Conservation (phyloP, 2,888 invertebrate genomes). For the Diplazon laetatorius region DNA sequence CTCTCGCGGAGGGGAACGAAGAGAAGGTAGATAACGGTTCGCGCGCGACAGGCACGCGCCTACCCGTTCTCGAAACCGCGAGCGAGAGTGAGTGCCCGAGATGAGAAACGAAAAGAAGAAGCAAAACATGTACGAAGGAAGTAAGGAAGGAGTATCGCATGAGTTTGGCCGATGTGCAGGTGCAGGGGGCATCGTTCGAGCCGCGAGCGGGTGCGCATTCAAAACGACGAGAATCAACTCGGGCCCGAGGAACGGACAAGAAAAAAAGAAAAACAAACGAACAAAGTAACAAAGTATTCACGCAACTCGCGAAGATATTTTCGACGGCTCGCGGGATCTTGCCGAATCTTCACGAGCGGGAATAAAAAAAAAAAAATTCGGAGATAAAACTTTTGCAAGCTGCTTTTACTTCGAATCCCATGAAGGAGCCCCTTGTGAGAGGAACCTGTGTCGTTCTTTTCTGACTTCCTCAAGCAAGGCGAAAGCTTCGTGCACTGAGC, state of each 20-base stretch:
- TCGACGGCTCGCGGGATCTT: background rate
- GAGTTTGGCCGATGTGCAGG: slow-evolving; percentile 52
- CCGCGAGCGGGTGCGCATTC: slow-evolving; percentile 13
- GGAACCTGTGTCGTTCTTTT: too few species aligned
- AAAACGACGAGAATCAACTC: slow-evolving; percentile 18
- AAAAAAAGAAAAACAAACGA: too few species aligned
- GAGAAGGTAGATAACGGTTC: slow-evolving; percentile 67
- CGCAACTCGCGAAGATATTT: slow-evolving; percentile 21
- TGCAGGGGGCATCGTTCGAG: slow-evolving; percentile 38
- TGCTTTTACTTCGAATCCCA: too few species aligned
- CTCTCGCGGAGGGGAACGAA: slow-evolving; percentile 34
- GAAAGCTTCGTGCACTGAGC: too few species aligned
- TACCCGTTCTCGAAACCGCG: slow-evolving; percentile 66
- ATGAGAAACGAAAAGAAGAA: slow-evolving; percentile 12
- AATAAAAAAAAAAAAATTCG: too few species aligned
- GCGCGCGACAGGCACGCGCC: slow-evolving; percentile 77
- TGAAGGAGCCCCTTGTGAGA: too few species aligned
- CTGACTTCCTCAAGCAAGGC: too few species aligned
- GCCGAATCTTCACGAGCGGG: slow-evolving; percentile 1
- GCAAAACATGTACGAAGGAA: background rate
- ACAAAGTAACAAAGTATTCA: slow-evolving; percentile 13
- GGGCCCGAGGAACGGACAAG: background rate
- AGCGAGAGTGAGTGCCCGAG: slow-evolving; percentile 16
- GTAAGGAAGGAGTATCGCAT: slow-evolving; percentile 15
- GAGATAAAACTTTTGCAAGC: too few species aligned